A percentile compares a stretch with the other conserved stretches of the same genome.
Conservation (phyloP, 2,113 vertebrate species). For the Copsychus sechellarum region DNA sequence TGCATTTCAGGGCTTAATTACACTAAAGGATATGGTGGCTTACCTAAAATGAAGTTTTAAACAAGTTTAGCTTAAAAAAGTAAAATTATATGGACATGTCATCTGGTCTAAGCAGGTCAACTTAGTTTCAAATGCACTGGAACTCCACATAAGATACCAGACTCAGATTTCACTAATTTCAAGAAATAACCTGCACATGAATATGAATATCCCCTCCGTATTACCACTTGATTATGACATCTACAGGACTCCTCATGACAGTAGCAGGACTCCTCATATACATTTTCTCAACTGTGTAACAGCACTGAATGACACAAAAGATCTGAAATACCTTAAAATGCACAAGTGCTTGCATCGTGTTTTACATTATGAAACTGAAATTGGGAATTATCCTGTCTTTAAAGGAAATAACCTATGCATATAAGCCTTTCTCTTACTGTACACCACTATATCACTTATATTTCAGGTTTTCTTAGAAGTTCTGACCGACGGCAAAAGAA, state of each 20-base stretch:
- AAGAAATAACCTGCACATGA: not conserved
- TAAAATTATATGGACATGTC: not conserved
- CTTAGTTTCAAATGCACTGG: not conserved
- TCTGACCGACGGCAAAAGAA: not conserved
- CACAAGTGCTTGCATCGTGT: fast-evolving
- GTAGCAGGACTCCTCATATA: not conserved
- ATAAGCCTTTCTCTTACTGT: not conserved
- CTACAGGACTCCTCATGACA: not conserved
- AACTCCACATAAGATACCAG: not conserved
- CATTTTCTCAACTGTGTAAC: not conserved
- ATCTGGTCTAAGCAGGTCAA: not conserved
- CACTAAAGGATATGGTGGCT: not conserved
- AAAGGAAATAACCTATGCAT: not conserved
- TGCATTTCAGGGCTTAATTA: not conserved
- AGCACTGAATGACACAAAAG: not conserved
- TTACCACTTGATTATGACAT: not conserved
- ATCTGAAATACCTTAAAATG: not conserved
- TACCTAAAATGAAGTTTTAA: not conserved
- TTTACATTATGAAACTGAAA: not conserved
- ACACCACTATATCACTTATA: not conserved
- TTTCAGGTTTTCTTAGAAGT: not conserved
- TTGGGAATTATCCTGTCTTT: not conserved
- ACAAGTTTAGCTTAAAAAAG: not conserved
- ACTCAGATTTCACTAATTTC: not conserved
- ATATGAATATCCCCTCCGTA: not conserved